A percentile compares a stretch with the other conserved stretches of the same genome.
phyloP scores from a whole-genome alignment of 2,888 invertebrate genomes.

The Euspilapteryx auroguttella region DNA sequence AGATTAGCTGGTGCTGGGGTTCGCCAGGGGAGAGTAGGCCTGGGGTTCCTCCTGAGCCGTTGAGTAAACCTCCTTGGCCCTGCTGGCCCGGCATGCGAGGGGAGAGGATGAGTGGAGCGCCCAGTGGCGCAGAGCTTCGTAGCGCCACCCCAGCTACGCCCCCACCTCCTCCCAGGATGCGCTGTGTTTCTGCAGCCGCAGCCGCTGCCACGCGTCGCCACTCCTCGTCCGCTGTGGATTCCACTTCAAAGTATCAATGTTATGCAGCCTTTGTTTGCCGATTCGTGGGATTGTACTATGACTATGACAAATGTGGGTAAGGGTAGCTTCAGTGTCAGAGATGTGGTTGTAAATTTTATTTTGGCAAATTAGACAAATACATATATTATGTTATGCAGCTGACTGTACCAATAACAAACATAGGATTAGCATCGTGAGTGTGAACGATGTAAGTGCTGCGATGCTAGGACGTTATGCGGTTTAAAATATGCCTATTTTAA shows the following conservation, averaged over 20 bases:
- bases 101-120: constrained; percentile 91
- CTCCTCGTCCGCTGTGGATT: constrained; percentile 76
- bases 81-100: constrained; percentile 86
- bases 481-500: too few species aligned
- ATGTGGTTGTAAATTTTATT: too few species aligned
- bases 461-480: too few species aligned
- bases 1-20: constrained; percentile 83
- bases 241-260: constrained; percentile 47
- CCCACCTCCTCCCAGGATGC: constrained; percentile 64
- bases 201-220: constrained; percentile 84
- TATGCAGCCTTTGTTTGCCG: too few species aligned
- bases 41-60: constrained; percentile 39
- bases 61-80: constrained; percentile 70
- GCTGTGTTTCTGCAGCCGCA: constrained; percentile 77
- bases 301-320: too few species aligned
- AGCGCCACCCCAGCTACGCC: constrained; percentile 57
- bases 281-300: too few species aligned
- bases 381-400: too few species aligned
- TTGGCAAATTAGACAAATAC: too few species aligned
- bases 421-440: too few species aligned
- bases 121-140: constrained; percentile 75
- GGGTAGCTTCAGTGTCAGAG: too few species aligned
- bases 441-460: too few species aligned
- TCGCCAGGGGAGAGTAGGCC: constrained; percentile 59
- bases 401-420: too few species aligned